Conservation (phyloP, 2,113 vertebrate genomes). For the Nycticebus coucang region DNA sequence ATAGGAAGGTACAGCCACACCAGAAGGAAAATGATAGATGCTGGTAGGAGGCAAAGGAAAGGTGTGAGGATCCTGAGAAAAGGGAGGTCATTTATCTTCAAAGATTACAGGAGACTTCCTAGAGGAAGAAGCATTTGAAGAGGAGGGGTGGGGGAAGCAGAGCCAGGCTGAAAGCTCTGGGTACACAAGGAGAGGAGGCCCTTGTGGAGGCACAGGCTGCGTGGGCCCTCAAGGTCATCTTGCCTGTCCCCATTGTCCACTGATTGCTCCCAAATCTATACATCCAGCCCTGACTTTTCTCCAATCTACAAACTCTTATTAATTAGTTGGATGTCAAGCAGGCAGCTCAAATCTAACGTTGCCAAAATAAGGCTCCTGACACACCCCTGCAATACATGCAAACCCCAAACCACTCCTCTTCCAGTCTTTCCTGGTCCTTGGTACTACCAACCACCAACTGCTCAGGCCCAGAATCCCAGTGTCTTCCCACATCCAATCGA, state of each 20-base stretch:
- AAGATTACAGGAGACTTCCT: conserved; percentile 5
- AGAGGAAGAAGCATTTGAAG: not conserved
- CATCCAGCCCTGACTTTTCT: not conserved
- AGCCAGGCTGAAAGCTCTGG: not conserved
- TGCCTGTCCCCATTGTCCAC: not conserved
- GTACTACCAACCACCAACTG: not conserved
- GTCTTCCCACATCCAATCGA: not conserved
- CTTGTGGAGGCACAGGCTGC: not conserved
- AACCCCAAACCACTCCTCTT: not conserved
- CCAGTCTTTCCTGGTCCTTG: not conserved
- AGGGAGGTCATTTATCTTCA: not conserved
- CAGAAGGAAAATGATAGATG: not conserved
- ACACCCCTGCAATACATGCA: too few relatives aligned
- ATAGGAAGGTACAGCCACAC: not conserved
- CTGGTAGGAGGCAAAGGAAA: not conserved
- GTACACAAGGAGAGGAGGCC: not conserved
- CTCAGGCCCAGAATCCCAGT: not conserved
- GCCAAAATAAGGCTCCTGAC: not conserved
- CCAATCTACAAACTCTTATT: not conserved
- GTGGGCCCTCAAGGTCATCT: not conserved
- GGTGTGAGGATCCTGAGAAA: not conserved
- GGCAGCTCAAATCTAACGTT: not conserved
- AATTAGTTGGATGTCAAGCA: not conserved
- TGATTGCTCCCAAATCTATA: not conserved
- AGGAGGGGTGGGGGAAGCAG: not conserved